Percentiles rank a stretch among this genome's conserved stretches.
Conservation (phyloP, 2,888 invertebrate genomes). For the Clostera curtula region DNA sequence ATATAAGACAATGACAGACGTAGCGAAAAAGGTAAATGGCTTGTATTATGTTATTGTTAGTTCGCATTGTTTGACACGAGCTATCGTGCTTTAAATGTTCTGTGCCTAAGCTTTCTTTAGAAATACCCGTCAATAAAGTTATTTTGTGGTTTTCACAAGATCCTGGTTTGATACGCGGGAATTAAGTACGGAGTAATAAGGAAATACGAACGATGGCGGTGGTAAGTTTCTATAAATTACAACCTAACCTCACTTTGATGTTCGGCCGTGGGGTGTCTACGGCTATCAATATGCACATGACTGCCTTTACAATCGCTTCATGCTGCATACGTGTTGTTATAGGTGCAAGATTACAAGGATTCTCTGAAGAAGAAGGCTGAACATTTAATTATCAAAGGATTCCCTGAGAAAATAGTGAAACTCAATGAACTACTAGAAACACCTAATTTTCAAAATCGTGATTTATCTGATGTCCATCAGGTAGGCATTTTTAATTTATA, state of each 20-base stretch:
- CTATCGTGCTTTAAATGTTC: conserved; percentile 40
- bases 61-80: conserved; percentile 41
- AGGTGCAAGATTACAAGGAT: conserved; percentile 95
- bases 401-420: conserved; percentile 94
- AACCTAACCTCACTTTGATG: conserved; percentile 43
- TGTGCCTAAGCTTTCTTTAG: conserved; percentile 30
- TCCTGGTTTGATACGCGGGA: conserved; percentile 2
- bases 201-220: conserved; percentile 24
- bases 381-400: conserved; percentile 88
- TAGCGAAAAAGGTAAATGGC: conserved; percentile 60
- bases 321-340: conserved; percentile 34
- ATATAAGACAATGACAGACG: conserved; percentile 57
- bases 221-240: conserved; percentile 27
- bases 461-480: conserved; percentile 86
- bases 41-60: conserved; percentile 8
- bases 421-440: conserved; percentile 91
- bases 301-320: conserved; percentile 20
- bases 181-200: conserved; percentile 5
- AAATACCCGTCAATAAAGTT: conserved; percentile 17
- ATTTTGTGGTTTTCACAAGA: conserved; percentile 5
- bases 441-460: conserved; percentile 85
- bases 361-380: conserved; percentile 92
- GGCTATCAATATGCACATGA: conserved; percentile 20
- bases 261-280: conserved; percentile 28
- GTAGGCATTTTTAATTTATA: conserved; percentile 30